Percentiles rank a stretch among this genome's conserved stretches.
Evolutionary conservation across 2,797 vertebrate genomes (phyloP).

Genomic region (Limnodromus scolopaceus): DNA sequence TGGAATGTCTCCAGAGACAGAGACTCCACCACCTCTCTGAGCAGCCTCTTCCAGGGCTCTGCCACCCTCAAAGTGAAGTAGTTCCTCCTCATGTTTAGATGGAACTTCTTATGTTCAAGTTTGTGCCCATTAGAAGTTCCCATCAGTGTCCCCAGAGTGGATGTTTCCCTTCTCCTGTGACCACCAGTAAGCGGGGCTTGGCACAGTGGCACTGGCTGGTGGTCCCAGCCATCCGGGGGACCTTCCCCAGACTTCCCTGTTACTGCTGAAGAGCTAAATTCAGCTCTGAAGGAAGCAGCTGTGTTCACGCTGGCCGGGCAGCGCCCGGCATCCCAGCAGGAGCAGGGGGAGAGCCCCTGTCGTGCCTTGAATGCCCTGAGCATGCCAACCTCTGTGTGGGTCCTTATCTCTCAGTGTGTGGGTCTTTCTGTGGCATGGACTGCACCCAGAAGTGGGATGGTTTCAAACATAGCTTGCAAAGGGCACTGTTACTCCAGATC

Average conservation of each 20-base stretch:
- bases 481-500: background rate
- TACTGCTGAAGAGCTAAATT: background rate
- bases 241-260: rapidly evolving
- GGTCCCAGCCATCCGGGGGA: rapidly evolving
- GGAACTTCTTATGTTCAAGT: no score
- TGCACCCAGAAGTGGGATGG: rapidly evolving
- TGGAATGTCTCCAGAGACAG: no score
- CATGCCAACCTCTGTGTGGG: rapidly evolving
- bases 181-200: rapidly evolving
- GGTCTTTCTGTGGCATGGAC: background rate
- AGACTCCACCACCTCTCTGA: no score
- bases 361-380: rapidly evolving
- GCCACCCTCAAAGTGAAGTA: no score
- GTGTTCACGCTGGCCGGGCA: background rate
- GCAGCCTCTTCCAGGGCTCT: no score
- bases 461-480: background rate
- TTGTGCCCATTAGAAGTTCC: no score
- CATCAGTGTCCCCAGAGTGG: background rate
- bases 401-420: background rate
- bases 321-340: background rate
- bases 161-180: background rate
- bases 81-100: no score
- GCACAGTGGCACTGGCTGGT: rapidly evolving
- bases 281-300: background rate
- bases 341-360: rapidly evolving